These are phyloP conservation scores for Thalpophila matura DNA, from an alignment of 2,888 invertebrate species.

Conservation along the genomic window DNA sequence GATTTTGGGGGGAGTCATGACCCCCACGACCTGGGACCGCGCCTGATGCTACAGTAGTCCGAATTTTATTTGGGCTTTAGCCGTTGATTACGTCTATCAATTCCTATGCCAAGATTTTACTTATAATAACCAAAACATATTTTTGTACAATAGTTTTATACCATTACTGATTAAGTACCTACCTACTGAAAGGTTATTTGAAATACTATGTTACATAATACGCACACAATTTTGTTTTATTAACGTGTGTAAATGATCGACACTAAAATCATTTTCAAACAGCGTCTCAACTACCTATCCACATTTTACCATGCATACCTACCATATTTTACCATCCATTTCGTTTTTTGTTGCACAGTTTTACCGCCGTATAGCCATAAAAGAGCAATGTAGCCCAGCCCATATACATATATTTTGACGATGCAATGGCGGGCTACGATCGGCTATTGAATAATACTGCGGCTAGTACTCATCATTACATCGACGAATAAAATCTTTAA, in stretches of 20 bases:
- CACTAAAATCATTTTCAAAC: constrained; percentile 16
- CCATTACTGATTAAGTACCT: neutral
- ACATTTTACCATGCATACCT: constrained; percentile 12
- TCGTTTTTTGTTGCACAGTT: constrained; percentile 34
- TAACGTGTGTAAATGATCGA: constrained; percentile 13
- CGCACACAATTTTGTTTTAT: constrained; percentile 22
- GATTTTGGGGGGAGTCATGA: too few species aligned
- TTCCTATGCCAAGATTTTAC: too few species aligned
- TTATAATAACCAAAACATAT: neutral
- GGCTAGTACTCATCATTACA: constrained; percentile 57
- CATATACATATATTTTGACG: constrained; percentile 40
- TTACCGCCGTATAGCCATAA: constrained; percentile 19
- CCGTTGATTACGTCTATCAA: too few species aligned
- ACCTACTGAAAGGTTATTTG: neutral
- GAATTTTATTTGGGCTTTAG: too few species aligned
- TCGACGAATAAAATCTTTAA: constrained; percentile 63
- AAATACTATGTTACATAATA: constrained; percentile 19
- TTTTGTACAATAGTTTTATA: neutral
- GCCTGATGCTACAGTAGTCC: too few species aligned
- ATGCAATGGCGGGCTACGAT: constrained; percentile 22
- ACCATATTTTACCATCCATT: constrained; percentile 41
- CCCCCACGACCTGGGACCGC: too few species aligned
- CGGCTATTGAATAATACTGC: constrained; percentile 48
- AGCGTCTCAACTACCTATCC: neutral
- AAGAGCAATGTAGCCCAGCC: constrained; percentile 38